Base-by-base conservation (phyloP, 2,888 invertebrate genomes). In the Nemotelus nigrinus region DNA sequence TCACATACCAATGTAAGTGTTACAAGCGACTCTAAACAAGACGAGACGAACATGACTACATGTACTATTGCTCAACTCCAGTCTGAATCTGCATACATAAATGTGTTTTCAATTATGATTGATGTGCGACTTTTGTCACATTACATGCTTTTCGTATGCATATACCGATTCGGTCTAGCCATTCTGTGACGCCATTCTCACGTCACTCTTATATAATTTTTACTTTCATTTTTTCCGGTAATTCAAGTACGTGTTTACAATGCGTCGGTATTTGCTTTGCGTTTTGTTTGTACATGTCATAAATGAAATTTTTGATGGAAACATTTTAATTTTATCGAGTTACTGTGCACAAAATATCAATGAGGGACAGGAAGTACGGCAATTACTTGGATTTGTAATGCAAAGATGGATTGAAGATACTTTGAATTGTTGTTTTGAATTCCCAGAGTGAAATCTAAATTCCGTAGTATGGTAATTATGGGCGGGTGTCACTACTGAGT, bases 121-220 rank as follows among this genome's bases (percentile, higher is more conserved):
- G 50, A 74, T 74, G 74, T 74, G 74, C 48, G 74, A 74, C 63
- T 74, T 74, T 74, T 74, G 63, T 74, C 74, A 74, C 74, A 74
- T 74, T 44, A 10, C 48, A 41, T 63, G 47, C 41, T 48, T 60
- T 63, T 4, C n/a, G 60, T 60, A 63, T 74, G 48, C 50, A 41
- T 41, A 74, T 48, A 74, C 48, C 43, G 60, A 70, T 70, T 53
- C n/a, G 70, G 53, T 53, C 53, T 48, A 74, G 74, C 48, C 10
- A 25, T 25, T 48, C 50, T 60, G n/a, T 74, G 60, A 74, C 74
- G 74, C 60, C 60, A 60, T 48, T 74, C 63, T 25, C 60, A 74
- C 48, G 63, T 50, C 48, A 74, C 48, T 60, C 63, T 63, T 47
- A 63, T 7, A 43, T 63, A 63, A 47, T 63, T 74, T 25, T 72